Evolutionary conservation across 2,888 invertebrate genomes (phyloP), one percentile per base, ranked within the genome.

Genomic region (Apodemia hepburni): DNA sequence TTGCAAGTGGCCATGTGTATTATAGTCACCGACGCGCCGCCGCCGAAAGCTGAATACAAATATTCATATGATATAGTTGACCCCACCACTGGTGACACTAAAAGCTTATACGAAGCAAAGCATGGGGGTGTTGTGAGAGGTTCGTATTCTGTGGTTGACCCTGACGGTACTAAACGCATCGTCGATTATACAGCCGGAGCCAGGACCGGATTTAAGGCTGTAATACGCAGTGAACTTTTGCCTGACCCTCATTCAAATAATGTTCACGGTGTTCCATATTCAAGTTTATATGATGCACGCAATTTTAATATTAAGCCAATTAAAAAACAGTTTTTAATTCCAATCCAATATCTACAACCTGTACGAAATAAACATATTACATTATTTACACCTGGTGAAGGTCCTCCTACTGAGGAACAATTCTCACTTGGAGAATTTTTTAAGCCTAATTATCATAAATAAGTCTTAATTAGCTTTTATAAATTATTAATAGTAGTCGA

Each of bases 11-110:
- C 73, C n/a, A 60, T 80, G 54, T 65, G 81, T 61, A 85, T 90
- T 35, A 84, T 90, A 66, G 85, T 90, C 18, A 82, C 78, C 11
- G 88, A 90, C 66, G 80, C 87, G 2, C 84, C 82, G 2, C 82
- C 81, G 0, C 76, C 79, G 0, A 79, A 80, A 11, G 75, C 78
- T 0, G 87, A 91, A 63, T 92, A 92, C 71, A 87, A 83, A 66
- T 92, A 87, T 69, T 85, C 87, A 2, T 92, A 92, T 70, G 77
- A 83, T 61, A 76, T 88, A 82, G 93, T 85, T 83, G 94, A 92
- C 87, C 94, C 83, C 2, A 74, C 77, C 1, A 91, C 92, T 0
- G 91, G 92, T 45, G 92, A 92, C 69, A 77, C 78, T 15, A 91
- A 91, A 71, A 87, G 84, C 60, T 82, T 87, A 66, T 84, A 87